Base-by-base conservation (phyloP, 2,113 vertebrate species). In the Ciconia stormi region DNA sequence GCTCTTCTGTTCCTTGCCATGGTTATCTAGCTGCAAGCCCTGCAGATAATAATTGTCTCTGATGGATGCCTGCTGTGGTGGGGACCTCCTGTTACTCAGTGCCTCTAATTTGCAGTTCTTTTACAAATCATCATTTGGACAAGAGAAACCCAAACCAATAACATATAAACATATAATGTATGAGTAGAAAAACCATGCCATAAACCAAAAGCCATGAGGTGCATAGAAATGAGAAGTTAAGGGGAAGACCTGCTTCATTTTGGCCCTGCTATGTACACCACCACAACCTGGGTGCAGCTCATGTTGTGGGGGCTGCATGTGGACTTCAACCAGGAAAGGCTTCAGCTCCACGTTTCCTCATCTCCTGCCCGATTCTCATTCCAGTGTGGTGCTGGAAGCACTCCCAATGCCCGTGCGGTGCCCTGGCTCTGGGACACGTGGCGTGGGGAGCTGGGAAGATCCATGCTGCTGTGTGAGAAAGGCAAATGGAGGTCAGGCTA, bases 391-490 rank as follows among this genome's bases (percentile, higher is more conserved):
- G 52, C 81, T 72, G 38, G 78, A 62, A 63, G 52, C 16, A 17
- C 18, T 67, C 17, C 21, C 56, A 67, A 2, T 0, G 4, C 2
- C 25, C 44, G 26, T 6, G 17, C 81, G 82, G 62, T 20, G 52
- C 29, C 38, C 25, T 29, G 30, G 27, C 49, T 72, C 20, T 63
- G 72, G 72, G 52, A 76, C 47, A 71, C 2, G 0, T 0, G 0
- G 67, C 2, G 0, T 21, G 34, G 25, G 29, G 52, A 47, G 52
- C 46, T 46, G 32, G 19, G 61, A 81, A 15, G 46, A 71, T 22
- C 46, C 23, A 3, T 5, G 46, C 30, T 1, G 2, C 20, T 32
- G 47, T 21, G 26, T 52, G 36, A 84, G 42, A 71, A 62, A 66
- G 67, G 27, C 84, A 66, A 52, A 80, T 2, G 7, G 56, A 46